Conservation (phyloP, 2,113 vertebrate species). For the Nipponia nippon region DNA sequence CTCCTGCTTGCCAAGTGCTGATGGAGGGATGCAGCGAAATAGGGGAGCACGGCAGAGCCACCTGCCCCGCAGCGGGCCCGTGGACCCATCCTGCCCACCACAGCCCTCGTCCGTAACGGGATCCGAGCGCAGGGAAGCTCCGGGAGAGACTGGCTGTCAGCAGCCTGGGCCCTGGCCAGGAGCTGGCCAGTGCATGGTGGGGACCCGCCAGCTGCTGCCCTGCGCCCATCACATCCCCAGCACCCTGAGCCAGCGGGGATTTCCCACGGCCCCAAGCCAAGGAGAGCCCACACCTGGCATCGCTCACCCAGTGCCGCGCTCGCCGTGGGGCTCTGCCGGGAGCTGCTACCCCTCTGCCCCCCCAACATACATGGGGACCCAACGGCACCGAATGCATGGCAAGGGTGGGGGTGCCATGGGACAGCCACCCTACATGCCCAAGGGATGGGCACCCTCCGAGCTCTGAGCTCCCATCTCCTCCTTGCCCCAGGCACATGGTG, state of each 20-base stretch:
- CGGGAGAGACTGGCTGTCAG: rapidly evolving
- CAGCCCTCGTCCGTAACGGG: rapidly evolving
- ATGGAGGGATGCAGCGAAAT: not conserved
- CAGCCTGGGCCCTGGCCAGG: not conserved
- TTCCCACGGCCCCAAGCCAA: not conserved
- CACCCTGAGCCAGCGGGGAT: not conserved
- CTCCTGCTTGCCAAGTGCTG: rapidly evolving
- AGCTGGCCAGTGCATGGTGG: rapidly evolving
- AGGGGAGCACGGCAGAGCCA: not conserved
- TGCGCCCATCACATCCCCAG: not conserved
- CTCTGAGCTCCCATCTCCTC: rapidly evolving
- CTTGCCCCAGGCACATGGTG: not conserved
- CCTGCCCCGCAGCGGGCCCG: rapidly evolving
- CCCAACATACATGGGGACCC: rapidly evolving
- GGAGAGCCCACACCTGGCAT: not conserved
- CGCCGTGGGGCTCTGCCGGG: rapidly evolving
- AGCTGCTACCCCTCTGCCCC: not conserved
- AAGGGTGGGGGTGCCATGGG: not conserved
- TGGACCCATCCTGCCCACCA: not conserved
- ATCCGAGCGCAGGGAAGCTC: not conserved
- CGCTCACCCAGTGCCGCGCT: rapidly evolving
- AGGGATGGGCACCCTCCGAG: not conserved
- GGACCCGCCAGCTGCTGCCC: not conserved
- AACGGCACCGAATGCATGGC: rapidly evolving
- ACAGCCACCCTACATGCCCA: rapidly evolving